phyloP scores from a whole-genome alignment of 2,888 invertebrate species.

The Thymelicus sylvestris region DNA sequence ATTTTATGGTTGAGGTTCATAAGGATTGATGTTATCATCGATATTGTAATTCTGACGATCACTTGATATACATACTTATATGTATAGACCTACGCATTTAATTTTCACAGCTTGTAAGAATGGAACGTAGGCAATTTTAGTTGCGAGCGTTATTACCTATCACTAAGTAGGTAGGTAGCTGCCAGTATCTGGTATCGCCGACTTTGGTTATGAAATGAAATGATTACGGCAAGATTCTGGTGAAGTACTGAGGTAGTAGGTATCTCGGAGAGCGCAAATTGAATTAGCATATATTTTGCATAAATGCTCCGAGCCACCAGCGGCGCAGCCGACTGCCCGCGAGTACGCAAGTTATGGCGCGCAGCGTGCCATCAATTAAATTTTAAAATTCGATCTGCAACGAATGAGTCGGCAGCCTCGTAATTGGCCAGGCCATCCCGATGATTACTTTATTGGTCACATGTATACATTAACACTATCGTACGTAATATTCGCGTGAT shows the following conservation, averaged over 20 bases:
- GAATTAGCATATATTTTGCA: constrained; percentile 77
- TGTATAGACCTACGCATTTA: neutral
- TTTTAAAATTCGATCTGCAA: constrained; percentile 75
- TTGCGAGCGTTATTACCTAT: constrained; percentile 8
- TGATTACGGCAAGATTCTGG: constrained; percentile 31
- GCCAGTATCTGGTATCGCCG: constrained; percentile 22
- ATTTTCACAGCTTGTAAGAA: constrained; percentile 20
- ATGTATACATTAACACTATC: constrained; percentile 58
- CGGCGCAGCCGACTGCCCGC: constrained; percentile 47
- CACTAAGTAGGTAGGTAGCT: neutral
- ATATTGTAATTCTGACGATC: neutral
- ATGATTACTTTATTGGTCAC: constrained; percentile 81
- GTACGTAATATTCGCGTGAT: constrained; percentile 59
- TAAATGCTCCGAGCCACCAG: constrained; percentile 63
- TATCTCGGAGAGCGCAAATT: constrained; percentile 68
- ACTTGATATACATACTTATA: no score
- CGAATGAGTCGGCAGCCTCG: constrained; percentile 67
- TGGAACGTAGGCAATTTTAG: constrained; percentile 5
- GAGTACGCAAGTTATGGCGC: constrained; percentile 54
- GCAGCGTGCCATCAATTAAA: constrained; percentile 73
- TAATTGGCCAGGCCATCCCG: constrained; percentile 73
- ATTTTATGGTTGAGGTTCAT: no score
- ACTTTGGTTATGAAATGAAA: constrained; percentile 34
- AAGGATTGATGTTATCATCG: neutral
- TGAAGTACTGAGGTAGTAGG: constrained; percentile 36